These are phyloP conservation scores for Salticus scenicus DNA, from an alignment of 2,888 invertebrate genomes.

Conservation along the genomic window DNA sequence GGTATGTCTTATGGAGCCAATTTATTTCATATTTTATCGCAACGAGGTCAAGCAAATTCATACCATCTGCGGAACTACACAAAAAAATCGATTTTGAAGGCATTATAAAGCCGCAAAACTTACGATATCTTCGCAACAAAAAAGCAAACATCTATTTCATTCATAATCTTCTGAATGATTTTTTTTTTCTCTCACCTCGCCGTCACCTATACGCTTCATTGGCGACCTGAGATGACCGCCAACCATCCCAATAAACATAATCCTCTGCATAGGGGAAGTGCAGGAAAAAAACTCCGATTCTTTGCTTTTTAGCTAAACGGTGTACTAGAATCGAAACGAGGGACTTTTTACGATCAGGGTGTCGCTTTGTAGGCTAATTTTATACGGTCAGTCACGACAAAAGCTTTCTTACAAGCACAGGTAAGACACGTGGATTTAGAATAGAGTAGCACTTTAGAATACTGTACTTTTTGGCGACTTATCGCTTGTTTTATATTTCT, in stretches of 20 bases:
- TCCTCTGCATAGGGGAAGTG: conserved; percentile 20
- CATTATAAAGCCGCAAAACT: conserved; percentile 48
- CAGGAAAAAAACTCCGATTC: conserved; percentile 29
- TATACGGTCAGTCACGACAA: conserved; percentile 62
- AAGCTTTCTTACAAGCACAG: conserved; percentile 52
- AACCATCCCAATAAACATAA: conserved; percentile 53
- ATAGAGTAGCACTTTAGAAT: background rate
- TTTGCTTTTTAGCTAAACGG: conserved; percentile 64
- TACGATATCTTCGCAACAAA: conserved; percentile 42
- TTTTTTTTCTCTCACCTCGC: conserved; percentile 38
- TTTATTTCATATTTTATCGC: background rate
- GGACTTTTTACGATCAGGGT: conserved; percentile 62
- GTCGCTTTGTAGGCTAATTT: conserved; percentile 58
- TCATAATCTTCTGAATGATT: conserved; percentile 37
- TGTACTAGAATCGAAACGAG: conserved; percentile 50
- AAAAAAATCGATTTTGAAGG: conserved; percentile 21
- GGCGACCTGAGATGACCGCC: conserved; percentile 62
- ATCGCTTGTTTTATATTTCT: too few species aligned
- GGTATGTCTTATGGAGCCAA: too few species aligned
- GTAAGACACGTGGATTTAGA: conserved; percentile 55
- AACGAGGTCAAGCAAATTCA: conserved; percentile 7
- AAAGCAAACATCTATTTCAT: conserved; percentile 52
- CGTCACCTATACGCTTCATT: conserved; percentile 62
- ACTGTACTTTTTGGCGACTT: conserved; percentile 21
- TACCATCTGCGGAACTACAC: conserved; percentile 21